Evolutionary conservation across 1,140 invertebrate genomes (phyloP).

Genomic region (Steinernema khuongi): DNA sequence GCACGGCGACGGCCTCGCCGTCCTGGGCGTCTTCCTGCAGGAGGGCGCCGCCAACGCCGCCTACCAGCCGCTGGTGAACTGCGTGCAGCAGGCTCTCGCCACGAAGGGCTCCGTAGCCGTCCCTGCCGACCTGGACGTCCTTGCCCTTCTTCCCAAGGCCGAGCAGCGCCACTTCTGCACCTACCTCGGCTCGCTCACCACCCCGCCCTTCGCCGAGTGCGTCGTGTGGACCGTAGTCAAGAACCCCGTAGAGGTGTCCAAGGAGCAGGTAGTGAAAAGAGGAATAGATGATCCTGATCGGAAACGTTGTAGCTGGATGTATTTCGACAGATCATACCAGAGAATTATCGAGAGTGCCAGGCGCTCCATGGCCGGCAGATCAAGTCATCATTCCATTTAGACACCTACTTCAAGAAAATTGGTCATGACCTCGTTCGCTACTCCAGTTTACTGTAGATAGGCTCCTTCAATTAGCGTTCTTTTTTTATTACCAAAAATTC

Average conservation of each 20-base stretch:
- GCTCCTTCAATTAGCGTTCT: neutral
- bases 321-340: constrained; percentile 32
- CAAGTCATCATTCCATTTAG: neutral
- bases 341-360: constrained; percentile 37
- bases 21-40: constrained; percentile 70
- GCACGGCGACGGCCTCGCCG: constrained; percentile 67
- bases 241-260: constrained; percentile 37
- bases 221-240: constrained; percentile 51
- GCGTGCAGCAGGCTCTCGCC: constrained; percentile 22
- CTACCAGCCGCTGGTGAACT: constrained; percentile 37
- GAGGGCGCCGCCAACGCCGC: constrained; percentile 51
- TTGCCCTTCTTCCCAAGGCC: constrained; percentile 23
- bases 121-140: constrained; percentile 29
- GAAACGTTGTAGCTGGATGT: constrained; percentile 28
- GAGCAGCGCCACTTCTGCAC: constrained; percentile 52
- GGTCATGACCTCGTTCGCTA: neutral
- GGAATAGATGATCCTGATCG: neutral
- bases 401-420: neutral
- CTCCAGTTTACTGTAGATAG: neutral
- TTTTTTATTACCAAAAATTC: neutral
- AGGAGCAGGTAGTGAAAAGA: constrained; percentile 20
- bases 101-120: constrained; percentile 16
- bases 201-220: constrained; percentile 53
- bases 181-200: constrained; percentile 56
- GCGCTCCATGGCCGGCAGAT: constrained; percentile 29